Evolutionary conservation across 2,113 vertebrate genomes (phyloP).

Genomic region (Albula goreensis): DNA sequence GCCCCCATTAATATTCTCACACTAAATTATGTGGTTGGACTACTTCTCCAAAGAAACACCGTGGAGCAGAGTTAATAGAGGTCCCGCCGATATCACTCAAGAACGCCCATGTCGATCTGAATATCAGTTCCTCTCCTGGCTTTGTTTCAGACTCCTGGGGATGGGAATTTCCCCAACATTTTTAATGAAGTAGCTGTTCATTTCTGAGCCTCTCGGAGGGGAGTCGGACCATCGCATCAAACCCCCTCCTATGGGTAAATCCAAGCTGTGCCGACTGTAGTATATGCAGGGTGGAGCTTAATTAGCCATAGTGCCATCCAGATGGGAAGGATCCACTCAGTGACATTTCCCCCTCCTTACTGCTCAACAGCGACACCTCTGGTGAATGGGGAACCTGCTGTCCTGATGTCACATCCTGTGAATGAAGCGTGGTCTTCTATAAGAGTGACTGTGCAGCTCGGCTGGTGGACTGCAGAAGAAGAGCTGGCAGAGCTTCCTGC

Average conservation of each 20-base stretch:
- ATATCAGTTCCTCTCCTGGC: not conserved
- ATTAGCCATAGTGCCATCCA: not conserved
- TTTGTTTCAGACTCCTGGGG: not conserved
- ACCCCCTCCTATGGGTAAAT: not conserved
- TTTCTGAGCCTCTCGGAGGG: no score
- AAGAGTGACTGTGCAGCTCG: no score
- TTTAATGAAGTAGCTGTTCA: not conserved
- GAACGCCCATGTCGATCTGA: no score
- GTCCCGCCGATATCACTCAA: no score
- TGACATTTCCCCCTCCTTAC: not conserved
- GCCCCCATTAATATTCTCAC: not conserved
- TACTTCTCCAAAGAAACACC: not conserved
- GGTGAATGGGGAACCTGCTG: not conserved
- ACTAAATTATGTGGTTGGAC: not conserved
- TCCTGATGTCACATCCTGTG: not conserved
- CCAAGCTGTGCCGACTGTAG: not conserved
- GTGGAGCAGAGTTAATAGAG: no score
- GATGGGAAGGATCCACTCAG: not conserved
- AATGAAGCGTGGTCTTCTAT: not conserved
- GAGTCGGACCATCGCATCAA: not conserved
- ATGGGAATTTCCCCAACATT: not conserved
- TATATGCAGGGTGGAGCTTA: not conserved
- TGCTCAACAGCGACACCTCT: not conserved
- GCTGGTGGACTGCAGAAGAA: not conserved
- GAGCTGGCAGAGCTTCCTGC: not conserved